Base-by-base conservation (phyloP, 2,797 vertebrate species). In the Aythya fuligula region DNA sequence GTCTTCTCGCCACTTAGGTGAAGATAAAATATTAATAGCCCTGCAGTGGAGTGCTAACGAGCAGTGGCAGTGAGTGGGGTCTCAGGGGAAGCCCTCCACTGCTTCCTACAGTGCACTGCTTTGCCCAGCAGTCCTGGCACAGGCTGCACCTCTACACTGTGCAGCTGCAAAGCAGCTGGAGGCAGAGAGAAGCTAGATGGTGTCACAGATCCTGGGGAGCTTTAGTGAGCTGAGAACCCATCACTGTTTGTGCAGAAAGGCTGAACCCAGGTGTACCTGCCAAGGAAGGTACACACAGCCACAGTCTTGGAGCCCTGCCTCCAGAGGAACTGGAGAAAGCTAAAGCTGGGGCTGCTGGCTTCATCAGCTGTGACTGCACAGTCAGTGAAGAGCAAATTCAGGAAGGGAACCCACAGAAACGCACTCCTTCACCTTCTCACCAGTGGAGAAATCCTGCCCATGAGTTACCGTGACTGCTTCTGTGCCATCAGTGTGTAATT, bases 281-380 rank as follows among this genome's bases (percentile, higher is more conserved):
- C n/a, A 41, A 66, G 53, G 36, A n/a, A 0, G 8, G 32, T n/a
- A 36, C 0, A 0, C 22, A 16, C 0, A 1, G 79, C 43, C 53
- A n/a, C 24, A 16, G 45, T 61, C 66, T 39, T 4, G 8, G 34
- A 28, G 10, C 78, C 39, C 80, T 74, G 47, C 47, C n/a, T 62
- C 20, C 34, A 22, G 36, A 15, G 57, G n/a, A 76, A 47, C n/a
- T 56, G 80, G 14, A 77, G 65, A 27, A 80, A 36, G 32, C 19
- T 25, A 32, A 41, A 60, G 24, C 16, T 41, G 14, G 60, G 20
- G 38, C 5, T 41, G 28, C 9, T 39, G 65, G 30, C 15, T 83
- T 79, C 13, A 53, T 58, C 30, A 19, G 19, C 2, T 60, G 25
- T 30, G n/a, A 16, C 28, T 47, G 38, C 41, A 15, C 22, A 30